Percentiles rank a stretch among this genome's conserved stretches.
Evolutionary conservation across 2,888 invertebrate species (phyloP).

Genomic region (Acanthosoma haemorrhoidale): DNA sequence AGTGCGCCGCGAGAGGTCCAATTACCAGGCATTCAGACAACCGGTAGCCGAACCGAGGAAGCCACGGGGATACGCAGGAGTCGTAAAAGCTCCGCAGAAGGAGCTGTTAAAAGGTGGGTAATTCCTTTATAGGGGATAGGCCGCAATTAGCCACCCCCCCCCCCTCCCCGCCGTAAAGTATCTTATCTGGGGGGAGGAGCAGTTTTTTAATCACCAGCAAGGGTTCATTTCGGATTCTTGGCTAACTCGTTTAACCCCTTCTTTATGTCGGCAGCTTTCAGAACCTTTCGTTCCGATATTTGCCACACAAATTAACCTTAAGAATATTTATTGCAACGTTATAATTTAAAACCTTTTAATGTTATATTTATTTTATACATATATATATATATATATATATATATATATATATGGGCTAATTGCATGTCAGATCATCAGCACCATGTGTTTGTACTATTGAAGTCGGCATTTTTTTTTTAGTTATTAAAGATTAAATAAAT

Average conservation of each 20-base stretch:
- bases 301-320: neutral
- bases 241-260: neutral
- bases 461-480: too few species aligned
- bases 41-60: neutral
- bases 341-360: too few species aligned
- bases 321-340: too few species aligned
- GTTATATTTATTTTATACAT: too few species aligned
- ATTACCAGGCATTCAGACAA: neutral
- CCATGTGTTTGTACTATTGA: too few species aligned
- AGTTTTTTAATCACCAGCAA: neutral
- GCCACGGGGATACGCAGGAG: neutral
- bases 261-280: neutral
- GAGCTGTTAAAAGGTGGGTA: neutral
- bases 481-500: too few species aligned
- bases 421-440: too few species aligned
- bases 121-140: neutral
- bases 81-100: slow-evolving; percentile 1
- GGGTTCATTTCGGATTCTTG: neutral
- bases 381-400: too few species aligned
- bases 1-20: too few species aligned
- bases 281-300: neutral
- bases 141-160: neutral
- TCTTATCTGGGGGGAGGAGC: neutral
- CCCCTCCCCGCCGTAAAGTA: too few species aligned
- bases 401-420: too few species aligned